Evolutionary conservation across 2,888 invertebrate genomes (phyloP).

Genomic region (Trypoxylon attenuatum): DNA sequence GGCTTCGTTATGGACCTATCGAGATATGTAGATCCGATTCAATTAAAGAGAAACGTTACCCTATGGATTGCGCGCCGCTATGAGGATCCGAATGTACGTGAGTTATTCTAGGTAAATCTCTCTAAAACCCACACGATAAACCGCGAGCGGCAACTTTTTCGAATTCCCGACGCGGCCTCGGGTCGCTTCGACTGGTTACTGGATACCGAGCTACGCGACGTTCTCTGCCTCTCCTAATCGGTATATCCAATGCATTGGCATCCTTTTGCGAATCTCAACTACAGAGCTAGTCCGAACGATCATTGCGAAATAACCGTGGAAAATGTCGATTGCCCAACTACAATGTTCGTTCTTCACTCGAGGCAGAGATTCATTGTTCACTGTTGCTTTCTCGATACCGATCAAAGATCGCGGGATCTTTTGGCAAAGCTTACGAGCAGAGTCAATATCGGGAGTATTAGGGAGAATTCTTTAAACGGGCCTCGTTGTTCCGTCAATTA

Average conservation of each 20-base stretch:
- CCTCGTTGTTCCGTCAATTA: conserved; percentile 41
- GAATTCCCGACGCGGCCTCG: conserved; percentile 42
- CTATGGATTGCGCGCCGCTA: conserved; percentile 16
- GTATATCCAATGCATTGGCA: conserved; percentile 39
- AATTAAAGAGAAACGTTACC: conserved; percentile 36
- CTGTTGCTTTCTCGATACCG: not conserved
- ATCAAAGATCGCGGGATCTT: no score
- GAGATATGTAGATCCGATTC: conserved; percentile 41
- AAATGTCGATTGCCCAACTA: not conserved
- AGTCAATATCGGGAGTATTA: no score
- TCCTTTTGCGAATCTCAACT: conserved; percentile 20
- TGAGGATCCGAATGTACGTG: conserved; percentile 33
- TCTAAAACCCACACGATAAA: conserved; percentile 41
- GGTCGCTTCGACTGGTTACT: conserved; percentile 26
- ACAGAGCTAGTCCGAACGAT: conserved; percentile 20
- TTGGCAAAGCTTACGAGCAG: no score
- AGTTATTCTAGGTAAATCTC: conserved; percentile 44
- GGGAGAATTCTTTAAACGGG: conserved; percentile 28
- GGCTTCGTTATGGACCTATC: conserved; percentile 38
- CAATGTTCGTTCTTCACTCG: not conserved
- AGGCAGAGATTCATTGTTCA: not conserved
- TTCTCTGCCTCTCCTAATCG: conserved; percentile 43
- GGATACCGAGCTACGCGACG: conserved; percentile 49
- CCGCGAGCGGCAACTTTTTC: conserved; percentile 40
- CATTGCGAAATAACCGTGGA: conserved; percentile 35